Evolutionary conservation across 2,113 vertebrate species (phyloP).

Genomic region (Periophthalmodon schlosseri): DNA sequence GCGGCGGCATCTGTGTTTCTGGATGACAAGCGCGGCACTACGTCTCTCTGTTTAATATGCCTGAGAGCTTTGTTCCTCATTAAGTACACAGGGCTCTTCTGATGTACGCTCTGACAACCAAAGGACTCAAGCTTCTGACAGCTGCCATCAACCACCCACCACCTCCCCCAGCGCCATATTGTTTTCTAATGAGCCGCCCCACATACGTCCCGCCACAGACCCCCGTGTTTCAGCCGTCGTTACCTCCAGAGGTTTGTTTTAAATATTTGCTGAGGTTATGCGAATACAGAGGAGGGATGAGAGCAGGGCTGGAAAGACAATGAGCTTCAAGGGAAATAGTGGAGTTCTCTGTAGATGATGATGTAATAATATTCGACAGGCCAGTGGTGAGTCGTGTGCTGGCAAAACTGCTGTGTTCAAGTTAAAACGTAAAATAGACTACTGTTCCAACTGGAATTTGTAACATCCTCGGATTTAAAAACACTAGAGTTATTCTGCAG

Average conservation of each 20-base stretch:
- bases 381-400: background rate
- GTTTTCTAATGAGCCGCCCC: constrained; percentile 65
- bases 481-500: no score
- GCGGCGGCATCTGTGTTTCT: constrained; percentile 13
- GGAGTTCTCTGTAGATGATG: background rate
- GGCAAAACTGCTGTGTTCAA: no score
- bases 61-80: constrained; percentile 66
- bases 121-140: constrained; percentile 54
- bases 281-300: constrained; percentile 41
- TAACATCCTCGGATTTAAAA: no score
- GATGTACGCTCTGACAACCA: constrained; percentile 58
- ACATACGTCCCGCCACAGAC: constrained; percentile 46
- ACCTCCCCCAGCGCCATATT: constrained; percentile 38
- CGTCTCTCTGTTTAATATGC: constrained; percentile 55
- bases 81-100: constrained; percentile 59
- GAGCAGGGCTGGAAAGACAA: constrained; percentile 28
- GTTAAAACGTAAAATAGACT: no score
- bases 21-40: constrained; percentile 34
- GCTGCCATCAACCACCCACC: constrained; percentile 45
- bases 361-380: background rate
- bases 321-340: constrained; percentile 15
- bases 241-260: constrained; percentile 59
- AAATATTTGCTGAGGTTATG: constrained; percentile 41
- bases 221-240: constrained; percentile 37
- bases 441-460: no score